Evolutionary conservation across 2,888 invertebrate species (phyloP), one percentile per base, ranked within the genome.

Genomic region (Erebia palarica): DNA sequence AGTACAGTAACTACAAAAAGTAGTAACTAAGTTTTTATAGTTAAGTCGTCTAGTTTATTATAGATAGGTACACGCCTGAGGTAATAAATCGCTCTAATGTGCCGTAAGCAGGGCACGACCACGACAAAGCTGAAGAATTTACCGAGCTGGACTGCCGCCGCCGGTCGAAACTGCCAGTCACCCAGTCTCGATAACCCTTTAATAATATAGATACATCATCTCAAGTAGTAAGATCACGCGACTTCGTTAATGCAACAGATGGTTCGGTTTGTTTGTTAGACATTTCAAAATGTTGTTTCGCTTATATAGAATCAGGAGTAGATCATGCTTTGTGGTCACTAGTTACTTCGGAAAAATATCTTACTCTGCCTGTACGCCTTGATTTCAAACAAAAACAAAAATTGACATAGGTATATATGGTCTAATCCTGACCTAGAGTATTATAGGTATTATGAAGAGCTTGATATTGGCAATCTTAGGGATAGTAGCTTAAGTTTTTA

Each of bases 81-180:
- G 71, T 73, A 74, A 76, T 77, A 75, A 75, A 77, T 71, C 69
- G 64, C 60, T 73, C 68, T 77, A 75, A 76, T 75, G 71, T 77
- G 79, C 77, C 78, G 81, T 81, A 83, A 83, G 82, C 78, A 80
- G 78, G 81, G 80, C 84, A 82, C 83, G 83, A 82, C 78, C 75
- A 75, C 75, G 76, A 87, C 89, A 89, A 87, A 84, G 79, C 80
- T 65, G 21, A 71, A 86, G 90, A 90, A 90, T 90, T 88, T 78
- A 59, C 57, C 42, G 14, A 57, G 44, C 57, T 59, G 49, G 59
- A 66, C 66, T 58, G 58, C 59, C 21, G 47, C 10, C 18, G 14
- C n/a, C 18, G 49, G 36, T 14, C n/a, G 21, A 80, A 80, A 79
- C 72, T 78, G 76, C 79, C 72, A 80, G 83, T 81, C 81, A 82